These are phyloP conservation scores for Antechinus stuartii DNA, from an alignment of 2,113 vertebrate species.

Conservation along the genomic window DNA sequence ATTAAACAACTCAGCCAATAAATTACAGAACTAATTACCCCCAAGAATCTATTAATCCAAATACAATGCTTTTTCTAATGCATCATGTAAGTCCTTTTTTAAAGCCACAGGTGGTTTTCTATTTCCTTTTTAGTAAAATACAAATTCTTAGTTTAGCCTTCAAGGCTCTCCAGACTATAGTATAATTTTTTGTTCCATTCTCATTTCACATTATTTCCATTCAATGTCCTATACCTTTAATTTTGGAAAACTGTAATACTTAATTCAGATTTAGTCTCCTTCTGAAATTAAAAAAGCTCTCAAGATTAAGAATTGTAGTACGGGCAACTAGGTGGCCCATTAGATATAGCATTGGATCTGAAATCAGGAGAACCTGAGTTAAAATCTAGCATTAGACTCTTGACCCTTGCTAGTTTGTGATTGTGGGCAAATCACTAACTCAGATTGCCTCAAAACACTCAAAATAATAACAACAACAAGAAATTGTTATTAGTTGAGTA, in stretches of 20 bases:
- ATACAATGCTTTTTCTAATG: background rate
- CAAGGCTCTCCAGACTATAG: background rate
- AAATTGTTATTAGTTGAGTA: background rate
- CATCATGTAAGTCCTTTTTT: background rate
- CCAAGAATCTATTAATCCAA: background rate
- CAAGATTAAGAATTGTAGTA: slow-evolving; percentile 18
- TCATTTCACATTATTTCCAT: background rate
- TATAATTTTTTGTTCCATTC: background rate
- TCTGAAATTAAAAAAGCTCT: slow-evolving; percentile 11
- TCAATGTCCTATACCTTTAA: background rate
- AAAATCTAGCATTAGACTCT: no score
- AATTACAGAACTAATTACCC: background rate
- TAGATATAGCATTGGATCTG: no score
- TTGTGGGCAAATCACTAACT: no score
- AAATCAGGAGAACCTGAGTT: no score
- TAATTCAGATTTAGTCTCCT: slow-evolving; percentile 2
- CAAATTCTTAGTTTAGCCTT: background rate
- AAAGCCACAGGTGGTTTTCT: background rate
- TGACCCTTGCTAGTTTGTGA: no score
- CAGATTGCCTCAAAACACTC: no score
- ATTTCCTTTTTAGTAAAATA: background rate
- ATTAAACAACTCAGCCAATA: background rate
- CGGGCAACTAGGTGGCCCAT: no score
- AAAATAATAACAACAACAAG: no score
- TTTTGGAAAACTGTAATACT: background rate